phyloP scores from a whole-genome alignment of 2,113 vertebrate genomes.

The Brachyistius frenatus region DNA sequence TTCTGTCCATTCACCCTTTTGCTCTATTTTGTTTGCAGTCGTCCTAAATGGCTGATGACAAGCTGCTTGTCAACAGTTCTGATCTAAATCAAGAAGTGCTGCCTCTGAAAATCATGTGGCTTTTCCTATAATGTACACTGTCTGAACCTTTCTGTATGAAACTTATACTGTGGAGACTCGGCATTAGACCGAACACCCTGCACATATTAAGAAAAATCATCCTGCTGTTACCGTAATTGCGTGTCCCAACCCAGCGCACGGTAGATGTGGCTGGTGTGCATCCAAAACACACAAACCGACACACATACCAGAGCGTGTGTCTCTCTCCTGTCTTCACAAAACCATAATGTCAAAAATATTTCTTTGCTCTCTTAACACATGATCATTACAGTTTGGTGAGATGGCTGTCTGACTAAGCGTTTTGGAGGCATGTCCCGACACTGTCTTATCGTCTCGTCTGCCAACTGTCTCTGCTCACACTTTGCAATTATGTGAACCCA shows the following conservation, averaged over 20 bases:
- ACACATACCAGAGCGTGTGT: constrained; percentile 68
- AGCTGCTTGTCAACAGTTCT: constrained; percentile 42
- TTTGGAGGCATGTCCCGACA: constrained; percentile 76
- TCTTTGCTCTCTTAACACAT: constrained; percentile 73
- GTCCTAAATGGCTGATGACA: constrained; percentile 44
- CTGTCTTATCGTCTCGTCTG: constrained; percentile 62
- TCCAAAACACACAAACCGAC: constrained; percentile 77
- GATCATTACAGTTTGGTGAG: constrained; percentile 79
- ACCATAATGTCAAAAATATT: constrained; percentile 76
- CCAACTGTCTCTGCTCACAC: constrained; percentile 73
- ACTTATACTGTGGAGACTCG: constrained; percentile 19
- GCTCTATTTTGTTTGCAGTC: constrained; percentile 26
- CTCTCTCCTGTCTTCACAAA: constrained; percentile 65
- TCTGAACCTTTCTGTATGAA: constrained; percentile 46
- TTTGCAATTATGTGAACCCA: constrained; percentile 76
- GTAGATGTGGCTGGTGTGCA: constrained; percentile 63
- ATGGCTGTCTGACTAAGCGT: constrained; percentile 76
- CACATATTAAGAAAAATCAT: constrained; percentile 69
- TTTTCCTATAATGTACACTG: constrained; percentile 43
- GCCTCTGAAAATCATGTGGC: constrained; percentile 51
- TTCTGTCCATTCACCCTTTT: constrained; percentile 3
- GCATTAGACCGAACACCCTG: constrained; percentile 49
- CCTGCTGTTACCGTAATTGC: constrained; percentile 70
- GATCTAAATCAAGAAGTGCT: constrained; percentile 26
- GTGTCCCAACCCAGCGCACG: constrained; percentile 52